Evolutionary conservation across 2,113 vertebrate genomes (phyloP).

Genomic region (Neogale vison): DNA sequence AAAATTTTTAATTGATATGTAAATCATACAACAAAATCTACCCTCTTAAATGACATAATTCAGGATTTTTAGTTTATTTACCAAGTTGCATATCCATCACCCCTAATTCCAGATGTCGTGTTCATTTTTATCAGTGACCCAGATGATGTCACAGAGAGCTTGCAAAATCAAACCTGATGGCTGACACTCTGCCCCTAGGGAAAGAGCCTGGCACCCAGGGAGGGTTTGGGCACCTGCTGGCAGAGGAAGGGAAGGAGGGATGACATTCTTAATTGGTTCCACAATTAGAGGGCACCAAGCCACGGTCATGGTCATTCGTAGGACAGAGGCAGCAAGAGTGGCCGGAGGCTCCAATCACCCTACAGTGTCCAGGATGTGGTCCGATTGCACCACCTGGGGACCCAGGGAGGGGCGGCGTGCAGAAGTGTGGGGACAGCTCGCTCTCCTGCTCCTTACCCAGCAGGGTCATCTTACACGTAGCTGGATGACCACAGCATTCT

Average conservation of each 20-base stretch:
- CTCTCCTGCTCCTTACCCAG: not conserved
- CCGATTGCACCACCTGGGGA: not conserved
- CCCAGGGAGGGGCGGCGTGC: not conserved
- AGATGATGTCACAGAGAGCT: not conserved
- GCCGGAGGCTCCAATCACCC: not conserved
- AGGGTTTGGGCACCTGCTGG: not conserved
- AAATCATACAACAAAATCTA: not conserved
- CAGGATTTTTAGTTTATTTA: not conserved
- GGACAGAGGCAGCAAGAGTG: not conserved
- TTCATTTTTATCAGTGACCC: constrained; percentile 27
- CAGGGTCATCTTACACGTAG: not conserved
- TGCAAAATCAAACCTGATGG: constrained; percentile 11
- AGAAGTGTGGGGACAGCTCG: not conserved
- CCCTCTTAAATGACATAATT: not conserved
- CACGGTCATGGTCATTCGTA: not conserved
- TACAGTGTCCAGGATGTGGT: not conserved
- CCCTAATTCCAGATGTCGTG: not conserved
- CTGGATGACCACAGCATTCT: not conserved
- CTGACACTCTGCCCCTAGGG: not conserved
- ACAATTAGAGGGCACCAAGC: not conserved
- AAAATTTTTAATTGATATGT: not conserved
- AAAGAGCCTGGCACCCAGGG: not conserved
- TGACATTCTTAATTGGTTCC: not conserved
- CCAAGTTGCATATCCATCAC: not conserved
- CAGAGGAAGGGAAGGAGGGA: not conserved